phyloP scores from a whole-genome alignment of 2,113 vertebrate genomes.

The Vimba vimba region DNA sequence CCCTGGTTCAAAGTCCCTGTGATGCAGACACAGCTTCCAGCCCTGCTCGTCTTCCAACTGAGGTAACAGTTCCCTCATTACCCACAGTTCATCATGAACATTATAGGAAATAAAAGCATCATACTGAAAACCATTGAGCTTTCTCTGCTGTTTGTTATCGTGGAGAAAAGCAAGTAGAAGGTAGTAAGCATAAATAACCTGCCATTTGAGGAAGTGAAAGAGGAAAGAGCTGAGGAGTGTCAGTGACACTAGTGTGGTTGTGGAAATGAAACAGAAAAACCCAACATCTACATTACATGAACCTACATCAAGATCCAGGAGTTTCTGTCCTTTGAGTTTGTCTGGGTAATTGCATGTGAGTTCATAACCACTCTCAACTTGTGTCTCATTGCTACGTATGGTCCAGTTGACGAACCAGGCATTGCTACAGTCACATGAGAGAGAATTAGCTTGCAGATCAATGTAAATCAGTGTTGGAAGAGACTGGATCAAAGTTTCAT shows the following conservation, averaged over 20 bases:
- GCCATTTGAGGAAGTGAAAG: constrained; percentile 70
- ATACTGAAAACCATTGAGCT: constrained; percentile 57
- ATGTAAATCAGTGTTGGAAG: background rate
- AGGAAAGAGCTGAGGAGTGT: constrained; percentile 60
- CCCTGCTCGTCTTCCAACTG: constrained; percentile 71
- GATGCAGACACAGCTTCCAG: constrained; percentile 78
- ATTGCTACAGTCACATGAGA: constrained; percentile 72
- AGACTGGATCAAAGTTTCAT: background rate
- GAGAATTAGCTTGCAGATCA: constrained; percentile 56
- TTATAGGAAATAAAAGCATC: constrained; percentile 80
- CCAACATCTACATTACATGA: constrained; percentile 51
- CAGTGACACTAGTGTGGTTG: background rate
- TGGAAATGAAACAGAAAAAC: constrained; percentile 50
- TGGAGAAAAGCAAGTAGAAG: constrained; percentile 67
- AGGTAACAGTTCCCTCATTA: constrained; percentile 67
- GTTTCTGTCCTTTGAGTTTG: constrained; percentile 48
- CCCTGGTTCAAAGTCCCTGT: constrained; percentile 78
- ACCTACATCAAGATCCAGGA: constrained; percentile 56
- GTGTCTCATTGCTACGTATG: constrained; percentile 56
- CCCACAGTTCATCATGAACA: constrained; percentile 72
- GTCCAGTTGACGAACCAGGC: constrained; percentile 67
- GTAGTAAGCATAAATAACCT: constrained; percentile 73
- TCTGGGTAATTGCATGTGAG: constrained; percentile 71
- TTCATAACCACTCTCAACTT: constrained; percentile 68
- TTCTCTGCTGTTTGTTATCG: constrained; percentile 61